Evolutionary conservation across 2,113 vertebrate genomes (phyloP), one percentile per base, ranked within the genome.

Genomic region (Oncorhynchus tshawytscha): DNA sequence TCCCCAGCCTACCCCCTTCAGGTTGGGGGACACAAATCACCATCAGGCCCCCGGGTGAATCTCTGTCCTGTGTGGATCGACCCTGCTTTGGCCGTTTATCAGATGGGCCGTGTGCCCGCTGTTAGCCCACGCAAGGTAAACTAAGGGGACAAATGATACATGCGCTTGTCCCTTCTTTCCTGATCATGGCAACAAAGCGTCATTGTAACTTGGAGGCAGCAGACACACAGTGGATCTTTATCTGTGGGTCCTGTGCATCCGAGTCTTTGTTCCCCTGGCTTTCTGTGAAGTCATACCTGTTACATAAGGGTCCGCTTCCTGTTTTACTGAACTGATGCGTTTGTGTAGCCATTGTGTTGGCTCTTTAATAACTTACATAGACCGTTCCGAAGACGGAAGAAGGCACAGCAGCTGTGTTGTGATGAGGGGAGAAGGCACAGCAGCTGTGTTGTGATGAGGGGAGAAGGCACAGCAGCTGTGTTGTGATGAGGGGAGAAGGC

Each of bases 281-380:
- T 93, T 87, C 87, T 91, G 83, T 91, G 84, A 88, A 86, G 83
- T 90, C 86, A 87, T 86, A 87, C 80, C 80, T 82, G 82, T 91
- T 45, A 45, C 39, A 45, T 45, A 45, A 45, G 9, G 2, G 39
- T 45, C 39, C 39, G 39, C 39, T 45, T 84, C 77, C 82, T 80
- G 70, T 80, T 54, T 67, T n/a, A 15, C 67, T 76, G 72, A 73
- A 67, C 70, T 66, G 71, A 16, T 49, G 54, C 54, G 70, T 31
- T 79, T 70, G n/a, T 57, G 39, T 11, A 45, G 39, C 67, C n/a
- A n/a, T 68, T 68, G 67, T 68, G 31, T 68, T 68, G 22, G 29
- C 31, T 68, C 67, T 45, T 27, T 27, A 49, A 15, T 45, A 45
- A 48, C 31, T 8, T 45, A 12, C 39, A 71, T 18, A 72, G 73